Base-by-base conservation (phyloP, 1,140 invertebrate species). In the Steinernema feltiae region DNA sequence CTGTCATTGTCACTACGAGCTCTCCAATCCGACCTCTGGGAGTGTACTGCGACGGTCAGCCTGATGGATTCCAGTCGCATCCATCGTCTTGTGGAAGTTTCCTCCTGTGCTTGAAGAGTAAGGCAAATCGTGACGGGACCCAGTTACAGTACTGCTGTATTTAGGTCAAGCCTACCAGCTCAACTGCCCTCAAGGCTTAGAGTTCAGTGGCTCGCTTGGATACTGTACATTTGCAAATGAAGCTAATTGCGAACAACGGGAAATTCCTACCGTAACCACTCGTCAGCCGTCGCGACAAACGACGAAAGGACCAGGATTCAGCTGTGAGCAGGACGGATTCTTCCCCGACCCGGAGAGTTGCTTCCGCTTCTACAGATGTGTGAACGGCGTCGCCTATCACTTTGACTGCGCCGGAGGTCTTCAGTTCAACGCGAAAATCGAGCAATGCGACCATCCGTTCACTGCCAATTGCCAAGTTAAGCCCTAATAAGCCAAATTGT, bases 51-150 rank as follows among this genome's bases (percentile, higher is more conserved):
- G 35, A 70, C 1, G 70, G 74, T 41, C 69, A 32, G 31, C 21
- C 73, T 15, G 69, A 79, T 30, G 78, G 78, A 69, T 76, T 80
- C 24, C 72, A 76, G 3, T 27, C 78, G 32, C 21, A 63, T 12
- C 7, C 21, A 1, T 63, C 21, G 30, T 70, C 27, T 46, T 79
- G 78, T 53, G 69, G 35, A 32, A 1, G 18, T 15, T 78, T 79
- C 71, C 30, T 79, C 21, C 70, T 79, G 1, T 79, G 78, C 35
- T 27, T 79, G 12, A 79, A 72, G n/a, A 48, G 76, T 75, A 75
- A 35, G 72, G 74, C n/a, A n/a, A 15, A 27, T 30, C 35, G 41
- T 53, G 3, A 29, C 12, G 21, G 46, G 30, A 21, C 30, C 3
- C 32, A 21, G 18, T 17, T 0, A 63, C n/a, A n/a, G n/a, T n/a